Conservation (phyloP, 2,113 vertebrate genomes). For the Hemiprocne comata region DNA sequence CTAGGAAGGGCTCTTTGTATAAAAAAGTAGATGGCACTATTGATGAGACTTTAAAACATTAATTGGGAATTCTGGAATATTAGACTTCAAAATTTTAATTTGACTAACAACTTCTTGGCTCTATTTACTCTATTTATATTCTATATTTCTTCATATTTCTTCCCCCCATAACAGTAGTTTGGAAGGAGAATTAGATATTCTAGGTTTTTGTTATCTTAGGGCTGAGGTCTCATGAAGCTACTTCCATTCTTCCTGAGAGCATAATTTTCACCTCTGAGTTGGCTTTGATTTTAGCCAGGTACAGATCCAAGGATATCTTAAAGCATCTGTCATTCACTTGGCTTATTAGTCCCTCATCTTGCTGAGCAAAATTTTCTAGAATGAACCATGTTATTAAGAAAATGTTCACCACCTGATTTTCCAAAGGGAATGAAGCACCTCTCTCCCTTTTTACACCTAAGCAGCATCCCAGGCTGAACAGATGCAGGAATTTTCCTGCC, state of each 20-base stretch:
- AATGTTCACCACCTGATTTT: neutral
- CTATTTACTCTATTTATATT: neutral
- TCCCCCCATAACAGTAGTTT: rapidly evolving
- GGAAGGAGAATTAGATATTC: neutral
- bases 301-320: neutral
- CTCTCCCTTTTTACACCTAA: neutral
- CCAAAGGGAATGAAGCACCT: neutral
- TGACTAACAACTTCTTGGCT: neutral
- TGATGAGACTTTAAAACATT: neutral
- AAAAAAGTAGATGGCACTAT: neutral
- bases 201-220: neutral
- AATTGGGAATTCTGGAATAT: neutral
- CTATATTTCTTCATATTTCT: neutral
- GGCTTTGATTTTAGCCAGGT: neutral
- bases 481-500: neutral
- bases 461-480: neutral
- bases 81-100: neutral
- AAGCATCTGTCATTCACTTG: neutral
- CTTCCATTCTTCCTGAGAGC: neutral
- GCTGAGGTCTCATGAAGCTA: neutral
- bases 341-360: neutral
- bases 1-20: neutral
- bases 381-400: neutral
- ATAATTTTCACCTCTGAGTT: neutral
- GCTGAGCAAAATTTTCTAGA: neutral